A percentile compares a stretch with the other conserved stretches of the same genome.
Conservation (phyloP, 2,113 vertebrate species). For the Todiramphus chloris region DNA sequence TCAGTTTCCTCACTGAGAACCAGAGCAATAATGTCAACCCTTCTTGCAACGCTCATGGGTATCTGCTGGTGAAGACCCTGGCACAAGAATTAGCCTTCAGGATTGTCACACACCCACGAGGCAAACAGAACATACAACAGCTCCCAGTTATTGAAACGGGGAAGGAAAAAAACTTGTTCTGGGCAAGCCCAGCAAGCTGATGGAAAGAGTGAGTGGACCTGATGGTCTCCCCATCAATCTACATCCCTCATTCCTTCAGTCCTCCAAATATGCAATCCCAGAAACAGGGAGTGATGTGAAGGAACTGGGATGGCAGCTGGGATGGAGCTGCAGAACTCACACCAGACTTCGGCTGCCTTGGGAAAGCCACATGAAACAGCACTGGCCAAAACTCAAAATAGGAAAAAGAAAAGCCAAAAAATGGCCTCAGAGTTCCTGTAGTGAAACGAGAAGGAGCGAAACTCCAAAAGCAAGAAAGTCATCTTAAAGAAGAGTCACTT, state of each 20-base stretch:
- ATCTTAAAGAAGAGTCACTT: not conserved
- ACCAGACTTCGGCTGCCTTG: not conserved
- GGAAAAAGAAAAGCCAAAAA: not conserved
- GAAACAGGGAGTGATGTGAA: not conserved
- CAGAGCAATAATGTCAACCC: not conserved
- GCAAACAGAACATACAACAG: not conserved
- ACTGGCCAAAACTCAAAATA: not conserved
- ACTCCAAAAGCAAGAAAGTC: not conserved
- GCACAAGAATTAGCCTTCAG: not conserved
- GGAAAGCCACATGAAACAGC: not conserved
- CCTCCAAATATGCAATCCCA: not conserved
- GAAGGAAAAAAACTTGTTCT: not conserved
- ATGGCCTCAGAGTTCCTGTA: not conserved
- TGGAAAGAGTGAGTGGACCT: not conserved
- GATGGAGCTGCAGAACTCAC: not conserved
- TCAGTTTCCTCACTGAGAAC: not conserved
- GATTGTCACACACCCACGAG: not conserved
- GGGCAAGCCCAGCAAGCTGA: not conserved
- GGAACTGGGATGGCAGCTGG: not conserved
- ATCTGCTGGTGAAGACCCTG: not conserved
- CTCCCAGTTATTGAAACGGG: not conserved
- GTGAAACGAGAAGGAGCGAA: not conserved
- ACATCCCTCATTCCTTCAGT: rapidly evolving
- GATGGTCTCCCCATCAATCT: not conserved
- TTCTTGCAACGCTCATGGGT: not conserved